Base-by-base conservation (phyloP, 2,888 invertebrate species). In the Punctoribates punctum region DNA sequence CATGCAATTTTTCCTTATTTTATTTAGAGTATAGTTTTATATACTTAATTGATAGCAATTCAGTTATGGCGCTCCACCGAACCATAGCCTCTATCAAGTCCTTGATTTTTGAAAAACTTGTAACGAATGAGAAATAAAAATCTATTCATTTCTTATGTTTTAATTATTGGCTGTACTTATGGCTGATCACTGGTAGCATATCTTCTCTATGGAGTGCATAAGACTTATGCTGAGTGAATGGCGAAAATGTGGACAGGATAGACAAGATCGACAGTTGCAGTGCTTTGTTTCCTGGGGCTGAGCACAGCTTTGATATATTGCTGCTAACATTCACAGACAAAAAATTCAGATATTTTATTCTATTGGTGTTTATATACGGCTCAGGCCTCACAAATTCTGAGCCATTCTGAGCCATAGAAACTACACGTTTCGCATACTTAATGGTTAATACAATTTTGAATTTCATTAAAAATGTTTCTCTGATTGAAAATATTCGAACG, bases 261-360 rank as follows among this genome's bases (percentile, higher is more conserved):
- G 34, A n/a, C 38, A 62, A 17, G 62, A 62, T 62, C 23, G 62
- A 62, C 38, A 13, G 20, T 60, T 67, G 38, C 25, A 67, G 15
- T n/a, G 67, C 67, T 67, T 67, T 67, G 67, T 67, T 67, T 67
- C 67, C 67, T 67, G 67, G 38, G 67, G 67, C 67, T 67, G n/a
- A 67, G 34, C 34, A 27, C 42, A 67, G 17, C 67, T 67, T 67
- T 67, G 67, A 67, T 67, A 67, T 67, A 67, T 67, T 67, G 29
- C n/a, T 42, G 13, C n/a, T 38, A 1, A 67, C 67, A 29, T 29
- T 67, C 38, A 20, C 38, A 67, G n/a, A 67, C 67, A 67, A 67
- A 34, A 38, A 67, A 67, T 67, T 29, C 67, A 38, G 67, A 67
- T 38, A 34, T 42, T 38, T 20, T 38, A 8, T 54, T 54, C 67